Base-by-base conservation (phyloP, 1,140 invertebrate species). In the Probaryconus sp. region DNA sequence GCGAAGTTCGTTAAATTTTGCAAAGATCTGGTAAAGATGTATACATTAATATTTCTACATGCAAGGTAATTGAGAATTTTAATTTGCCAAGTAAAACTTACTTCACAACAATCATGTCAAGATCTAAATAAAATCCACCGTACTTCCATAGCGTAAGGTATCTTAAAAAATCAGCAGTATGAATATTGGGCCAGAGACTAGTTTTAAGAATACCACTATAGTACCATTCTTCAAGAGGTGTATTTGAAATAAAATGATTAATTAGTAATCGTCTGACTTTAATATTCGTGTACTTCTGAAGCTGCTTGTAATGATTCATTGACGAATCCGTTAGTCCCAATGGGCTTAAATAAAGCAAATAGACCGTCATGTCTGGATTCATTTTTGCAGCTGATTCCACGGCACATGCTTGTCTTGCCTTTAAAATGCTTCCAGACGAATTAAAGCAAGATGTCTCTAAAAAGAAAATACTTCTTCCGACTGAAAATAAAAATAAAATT, bases 61-160 rank as follows among this genome's bases (percentile, higher is more conserved):
- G n/a, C n/a, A n/a, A n/a, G n/a, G n/a, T n/a, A n/a, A n/a, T n/a
- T n/a, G n/a, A n/a, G n/a, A n/a, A n/a, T n/a, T n/a, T n/a, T n/a
- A 18, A 31, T 40, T 14, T 3, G 38, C 7, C n/a, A n/a, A 17
- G 21, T 7, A 20, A 7, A 2, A 77, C 81, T 84, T 70, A 87
- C 86, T 75, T 92, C 4, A 90, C 89, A 1, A 94, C 88, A 4
- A 95, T 89, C 1, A 94, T 90, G 78, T 95, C 94, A 51, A 94
- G 81, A 69, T 96, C 94, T 30, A 95, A 80, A 81, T 95, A 95
- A 28, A 93, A 91, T 0, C 94, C 94, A 18, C 93, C 93, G 56
- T 90, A 94, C 78, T 94, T 94, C 89, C 91, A 94, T 0, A 95
- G 81, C 0, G 92, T 92, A 6, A 94, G 75, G 67, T 91, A 94